Evolutionary conservation across 2,113 vertebrate species (phyloP), one percentile per base, ranked within the genome.

Genomic region (Actenoides lindsayi): DNA sequence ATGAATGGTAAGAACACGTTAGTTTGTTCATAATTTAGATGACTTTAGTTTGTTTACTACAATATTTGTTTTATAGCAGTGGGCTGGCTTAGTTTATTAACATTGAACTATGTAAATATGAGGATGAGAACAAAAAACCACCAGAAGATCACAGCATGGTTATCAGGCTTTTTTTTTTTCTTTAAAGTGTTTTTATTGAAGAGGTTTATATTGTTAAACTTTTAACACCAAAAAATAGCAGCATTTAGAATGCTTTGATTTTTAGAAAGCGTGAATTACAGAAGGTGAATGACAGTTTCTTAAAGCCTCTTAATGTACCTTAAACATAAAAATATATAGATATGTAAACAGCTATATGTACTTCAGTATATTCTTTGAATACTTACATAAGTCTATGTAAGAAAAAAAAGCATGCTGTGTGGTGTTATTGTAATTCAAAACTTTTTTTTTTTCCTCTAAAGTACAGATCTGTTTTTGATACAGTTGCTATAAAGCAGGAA

Each of bases 31-130:
- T 90, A 64, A 89, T 71, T 96, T 75, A 92, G 87, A 81, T 86
- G 17, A 54, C n/a, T 83, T 96, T 62, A 76, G 59, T 83, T 95
- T 94, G 71, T 96, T 93, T 93, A 86, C 56, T 41, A 76, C 62
- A 41, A 30, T 81, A 59, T 94, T 94, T 86, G 28, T 37, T 85
- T 93, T 89, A 89, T 84, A 92, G 68, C 83, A 88, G 23, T 78
- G 74, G 57, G 46, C 51, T 87, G 80, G 41, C n/a, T 95, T 83
- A 80, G 59, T 2, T 86, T 81, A 56, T 95, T 93, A 88, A 31
- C 35, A 76, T 15, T 80, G 41, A 89, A 39, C 42, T 88, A 4
- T 65, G 46, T 75, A 85, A 89, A 80, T 46, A 50, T 0, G 7
- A 85, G 53, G 30, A 78, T 50, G 41, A 69, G 85, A 83, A 84